Base-by-base conservation (phyloP, 2,113 vertebrate genomes). In the Brachypodius melanocephalos region DNA sequence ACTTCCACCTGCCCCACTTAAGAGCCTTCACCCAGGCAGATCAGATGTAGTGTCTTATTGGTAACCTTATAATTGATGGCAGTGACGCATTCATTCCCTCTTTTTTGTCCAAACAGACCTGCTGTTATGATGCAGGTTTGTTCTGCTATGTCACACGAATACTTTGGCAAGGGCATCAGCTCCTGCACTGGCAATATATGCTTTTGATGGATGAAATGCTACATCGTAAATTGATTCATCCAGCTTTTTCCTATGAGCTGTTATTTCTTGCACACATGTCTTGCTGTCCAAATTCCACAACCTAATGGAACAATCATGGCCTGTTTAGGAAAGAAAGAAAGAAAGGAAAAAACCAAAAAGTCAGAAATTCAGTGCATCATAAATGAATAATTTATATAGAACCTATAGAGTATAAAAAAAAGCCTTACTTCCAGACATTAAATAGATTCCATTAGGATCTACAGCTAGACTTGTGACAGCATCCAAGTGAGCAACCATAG, bases 221-320 rank as follows among this genome's bases (percentile, higher is more conserved):
- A 99, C 99, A 95, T 99, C 99, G 72, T 99, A 99, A 97, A 99
- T 99, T 61, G 99, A 99, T 98, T 99, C 99, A 95, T 99, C 99
- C 66, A 99, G 98, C 98, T 99, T 99, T 98, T 99, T 99, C 88
- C 99, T 98, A 98, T 99, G 99, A 93, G 99, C 99, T 19, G 99
- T 99, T 98, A 99, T 99, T 98, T 99, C 99, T 97, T 99, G 99
- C 20, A 99, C 99, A 86, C 99, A 99, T 1, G 99, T 99, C 98
- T 99, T 99, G 97, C 98, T 99, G 98, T 99, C 99, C 91, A 99
- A 98, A 98, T 99, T 99, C 99, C 99, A 99, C 95, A 99, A 98
- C 87, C 99, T 99, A 97, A 99, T 99, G 49, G 99, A 99, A 97
- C 99, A 99, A 97, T 99, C 99, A 93, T 99, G 99, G 98, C 99